Evolutionary conservation across 2,797 vertebrate species (phyloP), one percentile per base, ranked within the genome.

Genomic region (Sarcoramphus papa): DNA sequence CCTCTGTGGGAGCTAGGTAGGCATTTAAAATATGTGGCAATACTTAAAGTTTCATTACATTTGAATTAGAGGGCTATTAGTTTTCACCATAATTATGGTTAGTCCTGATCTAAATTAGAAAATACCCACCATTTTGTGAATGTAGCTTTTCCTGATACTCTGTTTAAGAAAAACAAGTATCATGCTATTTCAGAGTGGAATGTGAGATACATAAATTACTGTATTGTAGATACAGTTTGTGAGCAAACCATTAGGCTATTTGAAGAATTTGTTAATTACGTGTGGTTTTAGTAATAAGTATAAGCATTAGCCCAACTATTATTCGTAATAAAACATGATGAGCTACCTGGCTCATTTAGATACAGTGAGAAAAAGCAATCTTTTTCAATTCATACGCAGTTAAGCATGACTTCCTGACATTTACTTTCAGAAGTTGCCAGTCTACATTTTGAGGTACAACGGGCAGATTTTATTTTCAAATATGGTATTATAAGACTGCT

Each of bases 251-350:
- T 77, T 79, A 73, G 76, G 74, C 89, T 90, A 22, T 93, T 94
- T 93, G 89, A 97, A 90, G 96, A 96, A 97, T 96, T 93, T 51
- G n/a, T 88, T 74, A 97, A 93, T 97, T 96, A 95, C 65, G 41
- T 83, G 78, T 83, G 48, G 45, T 27, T 95, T 97, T 96, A 93
- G 83, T 93, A 97, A 93, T 87, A 97, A 94, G 84, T 84, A 68
- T 91, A 97, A 94, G 90, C 79, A 95, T 94, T 94, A 94, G 62
- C 84, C 67, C 88, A 90, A 82, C 68, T 88, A 76, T 94, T 98
- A 97, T 93, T 97, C 22, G 31, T 85, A 93, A 91, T 91, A 95
- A 96, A 97, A 95, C 92, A 93, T 70, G 87, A 94, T 96, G 80
- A 97, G 82, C 79, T 95, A 91, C 93, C 77, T 95, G 85, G 67